Conservation (phyloP, 2,888 invertebrate genomes). For the Ligdia adustata region DNA sequence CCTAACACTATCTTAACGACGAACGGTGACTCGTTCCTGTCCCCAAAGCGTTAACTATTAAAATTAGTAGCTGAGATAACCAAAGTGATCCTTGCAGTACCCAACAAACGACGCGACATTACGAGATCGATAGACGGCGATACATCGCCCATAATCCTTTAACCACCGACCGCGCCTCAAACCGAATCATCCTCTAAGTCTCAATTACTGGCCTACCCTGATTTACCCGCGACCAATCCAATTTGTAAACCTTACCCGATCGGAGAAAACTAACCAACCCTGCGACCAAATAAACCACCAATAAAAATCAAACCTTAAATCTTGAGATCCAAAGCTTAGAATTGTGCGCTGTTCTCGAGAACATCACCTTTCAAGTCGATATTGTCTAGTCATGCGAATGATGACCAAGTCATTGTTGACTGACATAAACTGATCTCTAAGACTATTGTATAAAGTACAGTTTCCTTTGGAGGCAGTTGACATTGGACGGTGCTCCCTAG, state of each 20-base stretch:
- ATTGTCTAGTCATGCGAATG: constrained; percentile 82
- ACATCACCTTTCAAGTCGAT: constrained; percentile 75
- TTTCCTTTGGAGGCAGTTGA: constrained; percentile 41
- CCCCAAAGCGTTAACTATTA: constrained; percentile 8
- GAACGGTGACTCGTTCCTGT: neutral
- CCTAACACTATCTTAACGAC: constrained; percentile 1
- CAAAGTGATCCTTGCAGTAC: constrained; percentile 26
- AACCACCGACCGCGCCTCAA: constrained; percentile 62
- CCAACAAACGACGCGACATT: constrained; percentile 44
- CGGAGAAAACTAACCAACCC: constrained; percentile 66
- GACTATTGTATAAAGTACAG: constrained; percentile 37
- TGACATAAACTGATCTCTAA: constrained; percentile 47
- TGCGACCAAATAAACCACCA: constrained; percentile 12
- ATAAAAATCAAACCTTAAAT: constrained; percentile 44
- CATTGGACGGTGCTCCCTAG: constrained; percentile 54
- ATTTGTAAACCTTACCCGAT: constrained; percentile 79
- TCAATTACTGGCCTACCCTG: constrained; percentile 82
- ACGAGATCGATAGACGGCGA: constrained; percentile 73
- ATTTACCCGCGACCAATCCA: constrained; percentile 81
- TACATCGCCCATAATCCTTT: constrained; percentile 74
- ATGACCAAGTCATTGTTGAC: constrained; percentile 65
- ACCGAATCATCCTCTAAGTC: constrained; percentile 81
- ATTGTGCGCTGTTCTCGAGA: constrained; percentile 15
- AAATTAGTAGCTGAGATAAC: constrained; percentile 24
- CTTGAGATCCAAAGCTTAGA: constrained; percentile 14